Evolutionary conservation across 64 coral and sea anemone genomes (phyloP), one percentile per base, ranked within the genome.

Genomic region (Actinia tenebrosa): DNA sequence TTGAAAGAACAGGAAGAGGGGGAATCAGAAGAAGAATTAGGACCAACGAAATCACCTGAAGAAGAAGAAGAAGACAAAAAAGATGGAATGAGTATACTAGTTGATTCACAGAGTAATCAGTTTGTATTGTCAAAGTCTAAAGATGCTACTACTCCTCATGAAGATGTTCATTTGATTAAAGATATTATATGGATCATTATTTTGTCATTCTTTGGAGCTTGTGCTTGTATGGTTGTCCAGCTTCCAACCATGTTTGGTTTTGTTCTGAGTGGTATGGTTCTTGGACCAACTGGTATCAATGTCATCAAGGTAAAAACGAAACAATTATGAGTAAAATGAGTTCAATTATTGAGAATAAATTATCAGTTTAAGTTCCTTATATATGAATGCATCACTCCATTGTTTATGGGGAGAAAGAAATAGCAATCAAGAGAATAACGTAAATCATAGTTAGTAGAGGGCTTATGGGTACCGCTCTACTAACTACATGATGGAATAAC

Each of bases 201-300:
- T 62, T 86, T 95, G 27, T 95, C 90, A 56, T 99, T 99, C 84
- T 55, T 92, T 47, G 88, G 93, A 77, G 89, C 93, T 19, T 89
- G 90, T 85, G 30, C 90, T 3, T 99, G 97, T 77, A 83, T 86
- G 7, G 22, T 95, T 3, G 56, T 93, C 56, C 93, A 91, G 45
- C 53, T 99, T 14, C 97, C 97, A 37, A 93, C 93, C 83, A 95
- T 99, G 97, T 99, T 99, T 99, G 97, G 93, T 15, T 90, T 94
- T 91, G 93, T 99, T 58, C 53, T 99, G 30, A 92, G 93, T 68
- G 97, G 97, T 15, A 95, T 99, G 83, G 86, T 99, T 83, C 80
- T 99, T 44, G 97, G 97, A 20, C 97, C 97, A 64, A 86, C 97
- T 16, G 97, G 97, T 47, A 71, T 93, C 5, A 99, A 99, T 75